Percentiles rank a stretch among this genome's conserved stretches.
phyloP scores from a whole-genome alignment of 2,797 vertebrate genomes.

The Hylomyscus alleni region DNA sequence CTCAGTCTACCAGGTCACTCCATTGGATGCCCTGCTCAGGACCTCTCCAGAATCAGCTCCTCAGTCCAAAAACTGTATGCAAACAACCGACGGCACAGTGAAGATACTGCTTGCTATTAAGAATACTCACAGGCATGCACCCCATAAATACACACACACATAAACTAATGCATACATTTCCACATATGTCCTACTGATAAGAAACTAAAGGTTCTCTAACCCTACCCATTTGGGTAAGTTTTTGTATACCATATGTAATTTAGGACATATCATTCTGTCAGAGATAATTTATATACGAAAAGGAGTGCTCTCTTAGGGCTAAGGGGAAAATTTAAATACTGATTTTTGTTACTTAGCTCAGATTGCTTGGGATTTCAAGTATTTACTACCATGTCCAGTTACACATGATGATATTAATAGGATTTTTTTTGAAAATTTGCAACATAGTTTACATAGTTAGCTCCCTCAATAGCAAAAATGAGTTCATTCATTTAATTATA shows the following conservation, averaged over 20 bases:
- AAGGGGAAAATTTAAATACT: background rate
- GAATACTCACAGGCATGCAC: background rate
- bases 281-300: background rate
- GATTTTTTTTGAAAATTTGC: background rate
- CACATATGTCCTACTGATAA: background rate
- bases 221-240: background rate
- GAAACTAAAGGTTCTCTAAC: background rate
- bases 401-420: background rate
- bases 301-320: background rate
- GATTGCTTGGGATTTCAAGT: background rate
- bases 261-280: background rate
- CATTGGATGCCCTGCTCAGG: background rate
- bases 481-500: slow-evolving; percentile 6
- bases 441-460: slow-evolving; percentile 19
- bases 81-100: background rate
- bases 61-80: background rate
- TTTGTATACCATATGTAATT: background rate
- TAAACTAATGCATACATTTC: background rate
- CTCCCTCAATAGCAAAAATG: slow-evolving; percentile 22
- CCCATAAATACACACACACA: background rate
- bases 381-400: background rate
- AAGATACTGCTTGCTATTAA: background rate
- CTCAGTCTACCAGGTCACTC: background rate
- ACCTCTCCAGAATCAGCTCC: background rate
- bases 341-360: background rate